Evolutionary conservation across 2,888 invertebrate species (phyloP).

Genomic region (Platycheirus albimanus): DNA sequence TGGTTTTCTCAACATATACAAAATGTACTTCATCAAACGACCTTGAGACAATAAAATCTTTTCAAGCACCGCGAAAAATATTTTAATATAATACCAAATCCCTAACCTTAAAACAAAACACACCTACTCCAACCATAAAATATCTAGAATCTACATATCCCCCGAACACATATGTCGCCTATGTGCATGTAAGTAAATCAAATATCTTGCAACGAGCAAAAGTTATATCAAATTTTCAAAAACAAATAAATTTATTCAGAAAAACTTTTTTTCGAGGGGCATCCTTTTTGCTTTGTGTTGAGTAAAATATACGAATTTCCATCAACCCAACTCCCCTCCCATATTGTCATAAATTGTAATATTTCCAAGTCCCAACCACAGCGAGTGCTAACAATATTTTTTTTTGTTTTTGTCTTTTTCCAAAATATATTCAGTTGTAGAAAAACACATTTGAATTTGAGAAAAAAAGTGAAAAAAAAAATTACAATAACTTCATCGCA

Average conservation of each 20-base stretch:
- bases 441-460: constrained; percentile 23
- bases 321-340: constrained; percentile 35
- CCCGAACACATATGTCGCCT: constrained; percentile 3
- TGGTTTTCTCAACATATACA: no score
- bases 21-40: constrained; percentile 3
- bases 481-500: constrained; percentile 57
- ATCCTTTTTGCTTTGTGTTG: constrained; percentile 38
- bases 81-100: constrained; percentile 39
- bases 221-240: constrained; percentile 64
- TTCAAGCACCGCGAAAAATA: constrained; percentile 24
- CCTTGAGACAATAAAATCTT: constrained; percentile 34
- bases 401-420: constrained; percentile 25
- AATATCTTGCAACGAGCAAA: constrained; percentile 51
- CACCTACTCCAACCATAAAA: background rate
- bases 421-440: constrained; percentile 19
- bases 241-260: constrained; percentile 66
- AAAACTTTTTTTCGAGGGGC: constrained; percentile 49
- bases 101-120: constrained; percentile 5
- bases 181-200: constrained; percentile 40
- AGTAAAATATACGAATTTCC: constrained; percentile 42
- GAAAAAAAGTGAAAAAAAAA: constrained; percentile 23
- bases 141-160: background rate
- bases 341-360: constrained; percentile 54
- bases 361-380: constrained; percentile 55
- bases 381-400: constrained; percentile 30